A percentile compares a stretch with the other conserved stretches of the same genome.
Evolutionary conservation across 2,888 invertebrate genomes (phyloP).

Genomic region (Caenorhabditis macrosperma): DNA sequence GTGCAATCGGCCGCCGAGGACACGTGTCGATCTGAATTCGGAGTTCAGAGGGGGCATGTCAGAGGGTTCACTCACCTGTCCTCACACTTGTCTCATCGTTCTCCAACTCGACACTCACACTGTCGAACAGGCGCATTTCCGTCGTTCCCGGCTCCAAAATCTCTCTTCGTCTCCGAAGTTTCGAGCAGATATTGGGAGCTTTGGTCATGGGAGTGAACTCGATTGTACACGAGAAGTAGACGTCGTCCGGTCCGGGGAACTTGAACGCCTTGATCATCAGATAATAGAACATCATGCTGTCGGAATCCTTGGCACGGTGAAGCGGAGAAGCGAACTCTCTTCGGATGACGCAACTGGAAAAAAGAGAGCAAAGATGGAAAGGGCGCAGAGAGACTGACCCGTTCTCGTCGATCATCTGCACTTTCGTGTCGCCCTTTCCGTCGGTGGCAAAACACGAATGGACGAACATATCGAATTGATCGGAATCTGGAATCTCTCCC

Average conservation of each 20-base stretch:
- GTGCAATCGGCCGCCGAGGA: slow-evolving; percentile 14
- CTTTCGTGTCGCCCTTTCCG: slow-evolving; percentile 71
- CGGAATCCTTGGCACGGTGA: slow-evolving; percentile 60
- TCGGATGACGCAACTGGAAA: slow-evolving; percentile 75
- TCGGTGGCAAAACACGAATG: slow-evolving; percentile 79
- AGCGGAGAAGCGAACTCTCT: slow-evolving; percentile 74
- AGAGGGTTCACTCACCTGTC: slow-evolving; percentile 12
- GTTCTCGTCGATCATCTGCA: slow-evolving; percentile 75
- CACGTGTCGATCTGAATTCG: background rate
- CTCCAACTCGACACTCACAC: slow-evolving; percentile 68
- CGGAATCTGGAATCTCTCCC: slow-evolving; percentile 69
- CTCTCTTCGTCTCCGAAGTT: slow-evolving; percentile 44
- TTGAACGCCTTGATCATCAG: slow-evolving; percentile 68
- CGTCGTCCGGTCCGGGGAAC: slow-evolving; percentile 79
- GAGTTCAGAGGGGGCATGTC: background rate
- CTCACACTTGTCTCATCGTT: slow-evolving; percentile 19
- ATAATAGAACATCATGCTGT: slow-evolving; percentile 64
- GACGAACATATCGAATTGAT: slow-evolving; percentile 78
- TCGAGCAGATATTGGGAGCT: slow-evolving; percentile 66
- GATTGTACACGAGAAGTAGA: slow-evolving; percentile 79
- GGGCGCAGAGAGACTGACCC: slow-evolving; percentile 68
- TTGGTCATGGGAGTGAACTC: slow-evolving; percentile 75
- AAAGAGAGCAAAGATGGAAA: background rate
- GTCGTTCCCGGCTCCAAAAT: slow-evolving; percentile 30
- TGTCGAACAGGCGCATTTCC: slow-evolving; percentile 69